phyloP scores from a whole-genome alignment of 2,888 invertebrate genomes.

The Chesias legatella region DNA sequence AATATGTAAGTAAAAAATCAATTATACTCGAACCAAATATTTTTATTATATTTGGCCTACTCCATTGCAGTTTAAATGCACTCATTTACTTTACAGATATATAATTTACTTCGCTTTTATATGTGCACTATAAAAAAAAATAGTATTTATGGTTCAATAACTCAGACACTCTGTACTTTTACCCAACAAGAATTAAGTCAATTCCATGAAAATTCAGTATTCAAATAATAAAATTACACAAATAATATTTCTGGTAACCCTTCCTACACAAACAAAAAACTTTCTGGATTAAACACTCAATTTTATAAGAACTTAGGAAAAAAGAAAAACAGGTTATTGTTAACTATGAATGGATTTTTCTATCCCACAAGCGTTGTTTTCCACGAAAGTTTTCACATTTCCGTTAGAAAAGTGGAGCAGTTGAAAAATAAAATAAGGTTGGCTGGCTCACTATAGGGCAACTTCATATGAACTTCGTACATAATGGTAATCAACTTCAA shows the following conservation, averaged over 20 bases:
- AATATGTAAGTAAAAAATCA: too few species aligned
- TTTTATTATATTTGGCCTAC: too few species aligned
- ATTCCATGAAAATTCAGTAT: too few species aligned
- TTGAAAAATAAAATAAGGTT: slow-evolving; percentile 27
- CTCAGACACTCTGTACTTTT: too few species aligned
- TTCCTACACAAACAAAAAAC: slow-evolving; percentile 14
- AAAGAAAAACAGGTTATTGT: slow-evolving; percentile 32
- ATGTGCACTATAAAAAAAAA: too few species aligned
- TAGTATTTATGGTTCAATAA: too few species aligned
- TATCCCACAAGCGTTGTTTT: slow-evolving; percentile 58
- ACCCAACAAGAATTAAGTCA: too few species aligned
- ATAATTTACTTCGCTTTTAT: too few species aligned
- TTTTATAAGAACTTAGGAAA: slow-evolving; percentile 25
- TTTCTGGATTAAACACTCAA: slow-evolving; percentile 22
- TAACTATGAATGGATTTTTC: slow-evolving; percentile 42
- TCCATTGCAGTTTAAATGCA: too few species aligned
- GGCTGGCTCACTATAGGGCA: slow-evolving; percentile 6
- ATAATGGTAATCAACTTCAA: too few species aligned
- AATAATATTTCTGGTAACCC: slow-evolving; percentile 10
- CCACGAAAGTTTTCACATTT: slow-evolving; percentile 66
- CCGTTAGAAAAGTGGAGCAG: slow-evolving; percentile 73
- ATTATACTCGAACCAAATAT: too few species aligned
- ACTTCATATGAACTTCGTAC: background rate
- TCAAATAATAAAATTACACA: slow-evolving; percentile 1
- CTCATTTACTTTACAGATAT: too few species aligned